Evolutionary conservation across 2,797 vertebrate species (phyloP), one percentile per base, ranked within the genome.

Genomic region (Lithobates pipiens): DNA sequence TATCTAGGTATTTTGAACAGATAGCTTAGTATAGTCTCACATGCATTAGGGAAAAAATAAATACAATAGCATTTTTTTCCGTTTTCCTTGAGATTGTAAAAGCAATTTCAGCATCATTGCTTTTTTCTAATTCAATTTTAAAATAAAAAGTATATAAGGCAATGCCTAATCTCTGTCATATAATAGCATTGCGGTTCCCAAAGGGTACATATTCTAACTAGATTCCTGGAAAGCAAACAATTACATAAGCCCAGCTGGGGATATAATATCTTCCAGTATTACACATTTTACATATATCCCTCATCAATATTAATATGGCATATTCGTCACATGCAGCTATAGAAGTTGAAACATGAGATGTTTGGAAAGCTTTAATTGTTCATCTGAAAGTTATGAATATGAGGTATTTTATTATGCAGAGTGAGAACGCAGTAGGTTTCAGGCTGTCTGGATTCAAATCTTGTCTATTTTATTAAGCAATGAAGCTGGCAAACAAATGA

Each of bases 171-270:
- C 57, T 36, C 2, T 13, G 15, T 67, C 3, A 29, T 80, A 67
- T 85, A 85, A 74, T 54, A 23, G n/a, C n/a, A 81, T 75, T 61
- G 54, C n/a, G 18, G 39, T 32, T 87, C 85, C 85, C 85, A 73
- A 15, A 69, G 76, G 85, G 70, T 27, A 72, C 15, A 34, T 29
- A 46, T 65, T 50, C 50, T 77, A 86, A 74, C 80, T 67, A 73
- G 80, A 86, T 78, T 83, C 75, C 75, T 77, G 80, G 85, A 87
- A 83, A 87, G 81, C 81, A 79, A 82, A 79, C 80, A 87, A 83
- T 83, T 77, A 86, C 82, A 79, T 75, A 68, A 36, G 18, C 81
- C 77, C 80, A 69, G 63, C 61, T 32, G 76, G 85, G 77, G 67
- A 70, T 32, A 42, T n/a, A 69, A 57, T 79, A 65, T 77, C 80